Evolutionary conservation across 2,113 vertebrate genomes (phyloP), one percentile per base, ranked within the genome.

Genomic region (Elgaria multicarinata): DNA sequence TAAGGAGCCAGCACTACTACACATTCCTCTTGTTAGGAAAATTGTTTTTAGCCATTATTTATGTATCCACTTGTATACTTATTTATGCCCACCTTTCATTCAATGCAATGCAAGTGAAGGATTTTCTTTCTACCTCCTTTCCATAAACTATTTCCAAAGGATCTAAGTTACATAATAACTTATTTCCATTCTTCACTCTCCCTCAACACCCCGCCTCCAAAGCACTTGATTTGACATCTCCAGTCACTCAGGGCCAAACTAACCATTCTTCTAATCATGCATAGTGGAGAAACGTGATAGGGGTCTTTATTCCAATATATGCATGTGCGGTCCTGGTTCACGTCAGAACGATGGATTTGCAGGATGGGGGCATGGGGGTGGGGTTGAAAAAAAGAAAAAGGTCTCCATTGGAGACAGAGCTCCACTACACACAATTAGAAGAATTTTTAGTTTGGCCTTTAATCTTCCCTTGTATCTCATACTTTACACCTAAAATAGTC

Each of bases 1-100:
- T 0, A 66, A 16, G 24, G 2, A 81, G 71, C 10, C 5, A 66
- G 75, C 12, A 0, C 0, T 2, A 2, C 0, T 7, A 33, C 0
- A 82, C 62, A 39, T 64, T 81, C 5, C 36, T 42, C 58, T 66
- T 42, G 39, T 67, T 83, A 44, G 16, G 20, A 83, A 83, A 83
- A 31, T 66, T 28, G 58, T 42, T 44, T 78, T 64, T 24, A 83
- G 22, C 26, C 13, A 67, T 26, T 83, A 44, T 83, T 82, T 42
- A 64, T 83, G 62, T 39, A 67, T 83, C 44, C 36, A 31, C 20
- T 83, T n/a, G 9, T 4, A 66, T 66, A 36, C 62, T 79, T 85
- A 33, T 62, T 9, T 42, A 75, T 50, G 50, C n/a, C 28, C 20
- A 5, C 5, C 1, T 1, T 0, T 2, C 69, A 91, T 12, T 64